phyloP scores from a whole-genome alignment of 1,140 invertebrate species.

The Lordiphosa collinella region DNA sequence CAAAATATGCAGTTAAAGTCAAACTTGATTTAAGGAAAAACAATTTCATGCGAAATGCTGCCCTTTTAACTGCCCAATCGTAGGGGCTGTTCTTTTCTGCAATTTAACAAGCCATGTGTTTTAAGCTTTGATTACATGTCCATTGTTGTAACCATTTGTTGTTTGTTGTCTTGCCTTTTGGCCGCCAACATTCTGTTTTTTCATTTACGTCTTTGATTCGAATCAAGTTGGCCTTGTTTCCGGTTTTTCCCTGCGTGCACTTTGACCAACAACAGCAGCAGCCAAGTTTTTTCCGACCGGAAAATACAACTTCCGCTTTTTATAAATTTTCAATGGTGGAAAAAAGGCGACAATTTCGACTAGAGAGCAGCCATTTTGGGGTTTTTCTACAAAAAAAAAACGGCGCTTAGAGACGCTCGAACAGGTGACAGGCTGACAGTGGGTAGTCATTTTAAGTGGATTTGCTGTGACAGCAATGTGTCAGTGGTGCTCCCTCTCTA shows the following conservation, averaged over 20 bases:
- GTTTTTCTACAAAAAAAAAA: no score
- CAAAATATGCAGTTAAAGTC: no score
- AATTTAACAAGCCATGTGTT: conserved; percentile 39
- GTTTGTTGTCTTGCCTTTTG: conserved; percentile 46
- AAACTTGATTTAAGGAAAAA: no score
- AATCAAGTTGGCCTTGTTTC: conserved; percentile 67
- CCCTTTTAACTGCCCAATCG: no score
- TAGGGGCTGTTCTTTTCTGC: not conserved
- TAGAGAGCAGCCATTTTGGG: conserved; percentile 45
- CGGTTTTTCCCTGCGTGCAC: conserved; percentile 17
- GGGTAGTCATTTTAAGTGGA: conserved; percentile 67
- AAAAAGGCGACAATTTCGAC: conserved; percentile 41
- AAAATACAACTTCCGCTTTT: conserved; percentile 71
- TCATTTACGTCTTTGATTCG: conserved; percentile 65
- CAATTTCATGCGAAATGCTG: no score
- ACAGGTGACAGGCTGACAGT: conserved; percentile 65
- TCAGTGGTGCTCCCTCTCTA: conserved; percentile 3
- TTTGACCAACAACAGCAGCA: conserved; percentile 29
- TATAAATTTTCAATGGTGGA: conserved; percentile 68
- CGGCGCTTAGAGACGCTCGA: conserved; percentile 5
- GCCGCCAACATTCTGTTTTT: conserved; percentile 59
- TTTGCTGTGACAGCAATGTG: conserved; percentile 58
- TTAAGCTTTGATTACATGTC: conserved; percentile 53
- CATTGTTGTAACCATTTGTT: conserved; percentile 20
- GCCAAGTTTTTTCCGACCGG: conserved; percentile 69